These are phyloP conservation scores for Platerodrilus igneus DNA, from an alignment of 2,888 invertebrate species.

Conservation along the genomic window DNA sequence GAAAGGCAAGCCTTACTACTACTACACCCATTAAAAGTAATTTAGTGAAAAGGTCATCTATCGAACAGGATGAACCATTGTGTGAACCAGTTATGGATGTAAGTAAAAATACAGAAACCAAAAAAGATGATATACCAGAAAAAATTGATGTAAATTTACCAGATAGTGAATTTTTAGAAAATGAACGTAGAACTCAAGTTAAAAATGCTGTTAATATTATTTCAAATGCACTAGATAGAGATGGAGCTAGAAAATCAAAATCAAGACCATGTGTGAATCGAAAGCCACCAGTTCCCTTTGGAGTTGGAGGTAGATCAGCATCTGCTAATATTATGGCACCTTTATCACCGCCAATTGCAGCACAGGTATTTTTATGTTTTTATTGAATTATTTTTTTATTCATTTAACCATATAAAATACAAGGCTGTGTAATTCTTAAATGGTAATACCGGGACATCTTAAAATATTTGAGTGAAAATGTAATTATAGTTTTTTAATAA, in stretches of 20 bases:
- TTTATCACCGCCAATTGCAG: slow-evolving; percentile 29
- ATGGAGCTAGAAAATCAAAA: slow-evolving; percentile 47
- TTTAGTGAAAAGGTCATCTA: slow-evolving; percentile 25
- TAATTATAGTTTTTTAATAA: no score
- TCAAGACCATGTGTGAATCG: slow-evolving; percentile 46
- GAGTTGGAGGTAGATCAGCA: slow-evolving; percentile 52
- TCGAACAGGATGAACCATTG: slow-evolving; percentile 32
- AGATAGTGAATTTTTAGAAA: slow-evolving; percentile 25
- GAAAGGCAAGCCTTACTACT: slow-evolving; percentile 63
- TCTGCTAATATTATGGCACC: slow-evolving; percentile 53
- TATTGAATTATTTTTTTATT: no score
- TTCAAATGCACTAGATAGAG: slow-evolving; percentile 60
- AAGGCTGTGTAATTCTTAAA: no score
- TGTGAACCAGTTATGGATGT: slow-evolving; percentile 23
- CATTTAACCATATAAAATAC: no score
- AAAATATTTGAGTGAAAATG: no score
- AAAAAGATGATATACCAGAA: neutral
- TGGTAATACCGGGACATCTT: no score
- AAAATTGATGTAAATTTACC: neutral
- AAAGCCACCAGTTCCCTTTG: slow-evolving; percentile 66
- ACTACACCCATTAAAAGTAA: slow-evolving; percentile 44
- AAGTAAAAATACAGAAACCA: slow-evolving; percentile 24
- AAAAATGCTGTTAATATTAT: slow-evolving; percentile 70
- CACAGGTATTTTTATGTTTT: slow-evolving; percentile 3
- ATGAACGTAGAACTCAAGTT: slow-evolving; percentile 54